Evolutionary conservation across 2,113 vertebrate genomes (phyloP).

Genomic region (Dolichallabes microphthalmus): DNA sequence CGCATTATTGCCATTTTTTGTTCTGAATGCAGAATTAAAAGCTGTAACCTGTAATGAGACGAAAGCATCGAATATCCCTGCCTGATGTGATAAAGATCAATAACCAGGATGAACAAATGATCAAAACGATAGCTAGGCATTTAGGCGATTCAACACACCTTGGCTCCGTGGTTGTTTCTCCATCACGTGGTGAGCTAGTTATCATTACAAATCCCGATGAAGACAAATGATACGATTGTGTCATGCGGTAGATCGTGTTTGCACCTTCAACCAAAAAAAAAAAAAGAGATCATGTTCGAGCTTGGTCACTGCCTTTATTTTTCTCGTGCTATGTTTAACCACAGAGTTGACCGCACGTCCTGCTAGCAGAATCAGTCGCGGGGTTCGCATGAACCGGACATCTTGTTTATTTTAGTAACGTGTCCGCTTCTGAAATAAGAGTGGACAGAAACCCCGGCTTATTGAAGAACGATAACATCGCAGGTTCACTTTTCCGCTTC

Average conservation of each 20-base stretch:
- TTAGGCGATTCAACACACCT: neutral
- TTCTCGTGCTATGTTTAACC: no score
- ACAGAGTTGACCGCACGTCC: neutral
- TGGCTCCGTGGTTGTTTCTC: no score
- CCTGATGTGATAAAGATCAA: neutral
- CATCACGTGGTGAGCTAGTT: neutral
- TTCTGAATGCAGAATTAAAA: neutral
- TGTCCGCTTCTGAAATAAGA: neutral
- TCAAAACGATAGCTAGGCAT: neutral
- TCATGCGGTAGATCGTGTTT: neutral
- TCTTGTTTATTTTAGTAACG: neutral
- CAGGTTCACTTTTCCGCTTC: neutral
- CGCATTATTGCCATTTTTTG: neutral
- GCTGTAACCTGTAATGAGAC: neutral
- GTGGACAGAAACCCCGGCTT: neutral
- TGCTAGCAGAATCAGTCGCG: neutral
- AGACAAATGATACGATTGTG: neutral
- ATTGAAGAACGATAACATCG: neutral
- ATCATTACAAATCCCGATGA: neutral
- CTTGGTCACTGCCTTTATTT: neutral
- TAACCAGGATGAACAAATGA: neutral
- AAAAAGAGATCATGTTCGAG: neutral
- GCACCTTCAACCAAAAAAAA: neutral
- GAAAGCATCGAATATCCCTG: neutral
- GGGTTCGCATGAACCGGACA: neutral